Percentiles rank a stretch among this genome's conserved stretches.
Evolutionary conservation across 2,797 vertebrate genomes (phyloP).

Genomic region (Loriculus beryllinus): DNA sequence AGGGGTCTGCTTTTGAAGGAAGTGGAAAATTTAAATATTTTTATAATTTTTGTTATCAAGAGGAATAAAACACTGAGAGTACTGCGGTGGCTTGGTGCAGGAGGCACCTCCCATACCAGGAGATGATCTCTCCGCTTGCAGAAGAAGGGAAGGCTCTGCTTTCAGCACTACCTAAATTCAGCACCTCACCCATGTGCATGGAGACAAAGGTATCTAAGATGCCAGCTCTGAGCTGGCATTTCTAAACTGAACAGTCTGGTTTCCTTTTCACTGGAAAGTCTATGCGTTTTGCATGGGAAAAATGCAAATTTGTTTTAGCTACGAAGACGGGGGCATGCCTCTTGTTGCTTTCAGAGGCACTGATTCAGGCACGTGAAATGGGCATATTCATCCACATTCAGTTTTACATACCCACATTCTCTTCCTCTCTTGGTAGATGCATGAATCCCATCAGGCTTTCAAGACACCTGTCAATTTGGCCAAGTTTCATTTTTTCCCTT

Average conservation of each 20-base stretch:
- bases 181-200: background rate
- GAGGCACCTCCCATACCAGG: background rate
- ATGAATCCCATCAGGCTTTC: background rate
- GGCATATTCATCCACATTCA: background rate
- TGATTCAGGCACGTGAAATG: background rate
- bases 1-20: background rate
- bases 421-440: background rate
- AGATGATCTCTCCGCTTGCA: background rate
- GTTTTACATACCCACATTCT: background rate
- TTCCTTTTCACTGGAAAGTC: background rate
- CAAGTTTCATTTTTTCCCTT: rapidly evolving
- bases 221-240: background rate
- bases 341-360: background rate
- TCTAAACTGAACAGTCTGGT: background rate
- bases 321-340: rapidly evolving
- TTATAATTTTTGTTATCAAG: background rate
- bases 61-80: background rate
- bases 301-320: background rate
- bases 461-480: background rate
- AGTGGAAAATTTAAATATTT: background rate
- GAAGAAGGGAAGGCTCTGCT: background rate
- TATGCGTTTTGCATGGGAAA: background rate
- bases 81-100: background rate
- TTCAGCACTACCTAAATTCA: rapidly evolving
- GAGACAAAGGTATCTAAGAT: rapidly evolving